A percentile compares a stretch with the other conserved stretches of the same genome.
phyloP scores from a whole-genome alignment of 2,888 invertebrate genomes.

The Colostygia pectinataria region DNA sequence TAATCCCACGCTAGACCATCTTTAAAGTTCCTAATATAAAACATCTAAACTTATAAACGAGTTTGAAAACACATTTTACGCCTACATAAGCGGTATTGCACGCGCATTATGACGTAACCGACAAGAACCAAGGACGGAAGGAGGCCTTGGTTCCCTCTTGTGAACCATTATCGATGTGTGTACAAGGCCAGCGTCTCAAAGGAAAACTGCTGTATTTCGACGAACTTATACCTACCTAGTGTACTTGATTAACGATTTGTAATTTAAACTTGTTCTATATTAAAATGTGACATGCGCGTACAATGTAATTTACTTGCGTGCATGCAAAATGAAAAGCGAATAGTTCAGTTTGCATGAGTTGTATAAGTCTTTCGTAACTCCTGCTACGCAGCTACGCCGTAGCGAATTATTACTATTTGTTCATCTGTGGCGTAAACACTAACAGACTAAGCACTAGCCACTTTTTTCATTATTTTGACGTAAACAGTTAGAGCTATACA shows the following conservation, averaged over 20 bases:
- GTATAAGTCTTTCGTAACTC: too few relatives aligned
- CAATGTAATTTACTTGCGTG: not conserved
- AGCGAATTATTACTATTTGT: slow-evolving; percentile 9
- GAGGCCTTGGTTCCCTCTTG: slow-evolving; percentile 35
- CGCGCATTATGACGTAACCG: slow-evolving; percentile 24
- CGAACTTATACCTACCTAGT: slow-evolving; percentile 4
- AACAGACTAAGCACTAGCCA: slow-evolving; percentile 11
- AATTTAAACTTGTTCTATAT: slow-evolving; percentile 2
- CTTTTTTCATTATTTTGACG: too few relatives aligned
- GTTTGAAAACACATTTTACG: slow-evolving; percentile 14
- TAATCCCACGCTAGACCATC: slow-evolving; percentile 13
- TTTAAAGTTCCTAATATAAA: not conserved
- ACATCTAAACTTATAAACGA: not conserved
- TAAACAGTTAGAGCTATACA: too few relatives aligned
- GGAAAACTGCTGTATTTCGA: slow-evolving; percentile 14
- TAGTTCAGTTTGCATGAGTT: too few relatives aligned
- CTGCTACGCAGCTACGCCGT: slow-evolving; percentile 28
- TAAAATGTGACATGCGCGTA: not conserved
- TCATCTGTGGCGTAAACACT: slow-evolving; percentile 22
- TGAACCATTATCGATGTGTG: slow-evolving; percentile 11
- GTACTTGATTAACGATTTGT: slow-evolving; percentile 5
- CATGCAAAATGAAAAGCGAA: not conserved
- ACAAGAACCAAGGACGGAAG: slow-evolving; percentile 13
- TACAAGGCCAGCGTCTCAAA: slow-evolving; percentile 19
- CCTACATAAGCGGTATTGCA: slow-evolving; percentile 19